Base-by-base conservation (phyloP, 2,113 vertebrate species). In the Dromaius novaehollandiae region DNA sequence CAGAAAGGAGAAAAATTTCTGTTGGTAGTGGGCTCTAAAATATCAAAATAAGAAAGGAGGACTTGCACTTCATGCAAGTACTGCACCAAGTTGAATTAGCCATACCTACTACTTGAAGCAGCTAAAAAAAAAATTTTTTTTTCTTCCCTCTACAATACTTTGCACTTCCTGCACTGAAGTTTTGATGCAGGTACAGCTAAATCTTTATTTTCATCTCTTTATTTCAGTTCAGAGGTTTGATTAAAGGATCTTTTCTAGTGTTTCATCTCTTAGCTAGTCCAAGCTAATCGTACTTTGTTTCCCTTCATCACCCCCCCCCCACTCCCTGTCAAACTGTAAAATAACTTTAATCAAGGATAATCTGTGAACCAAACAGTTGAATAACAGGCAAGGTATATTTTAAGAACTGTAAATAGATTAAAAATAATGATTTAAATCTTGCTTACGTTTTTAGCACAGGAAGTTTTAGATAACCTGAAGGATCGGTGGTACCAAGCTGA, bases 401-500 rank as follows among this genome's bases (percentile, higher is more conserved):
- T 19, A 66, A 66, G 36, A 71, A 30, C 11, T 58, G 21, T 3
- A 40, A 66, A 7, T 7, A 30, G 44, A 8, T 28, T 51, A 21
- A 50, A 22, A 1, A 0, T 16, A 28, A 26, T 22, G 24, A 22
- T 32, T 60, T 48, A n/a, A 84, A 94, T 30, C 3, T 38, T n/a
- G 11, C 3, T 88, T 22, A 6, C 4, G 48, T 82, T 79, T 96
- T 82, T 97, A 99, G 99, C 99, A 71, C 99, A 99, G 98, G 99
- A 99, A 95, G 99, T 99, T 53, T 87, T 99, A 53, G 99, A 99
- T 84, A 99, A 99, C 88, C 98, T 99, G 95, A 99, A 98, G 91
- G 99, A 99, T 79, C 99, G 99, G 70, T 99, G 99, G 99, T 99
- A 99, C 69, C 99, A 99, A 97, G 99, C 99, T 0, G 99, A 99